Evolutionary conservation across 2,113 vertebrate genomes (phyloP), one percentile per base, ranked within the genome.

Genomic region (Ageneiosus marmoratus): DNA sequence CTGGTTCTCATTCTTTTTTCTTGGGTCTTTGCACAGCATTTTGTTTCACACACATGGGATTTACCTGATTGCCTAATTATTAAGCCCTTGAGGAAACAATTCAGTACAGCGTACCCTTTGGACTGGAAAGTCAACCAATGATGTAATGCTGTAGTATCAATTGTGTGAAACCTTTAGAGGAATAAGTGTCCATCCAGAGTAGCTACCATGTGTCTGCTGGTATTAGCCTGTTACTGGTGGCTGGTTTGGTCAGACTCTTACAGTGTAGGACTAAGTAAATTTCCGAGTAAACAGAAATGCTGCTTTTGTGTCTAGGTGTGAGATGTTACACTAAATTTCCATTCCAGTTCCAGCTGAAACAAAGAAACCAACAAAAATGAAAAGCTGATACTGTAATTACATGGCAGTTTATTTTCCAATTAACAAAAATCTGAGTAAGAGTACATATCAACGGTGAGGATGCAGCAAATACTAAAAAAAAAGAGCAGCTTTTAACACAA

Each of bases 401-500:
- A 82, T 62, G 74, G 62, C 74, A 29, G 46, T 82, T 77, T 77
- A 80, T 63, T 67, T 76, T 58, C 58, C 37, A 62, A 80, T 65
- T 46, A 85, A 78, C 69, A 69, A 24, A 83, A 83, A 58, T 76
- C n/a, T 27, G 20, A 63, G 75, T 32, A 11, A 50, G 37, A 70
- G 34, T 13, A 46, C 13, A 10, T 10, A 41, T 37, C 75, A 46
- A 34, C 48, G 62, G 18, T 69, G n/a, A 58, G 82, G 51, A 79
- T 55, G 63, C 51, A 50, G 37, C 44, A 65, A 83, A 55, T 24
- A 44, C 53, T 4, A 60, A 63, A 77, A 10, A 37, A 77, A 62
- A 76, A 53, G 76, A 77, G 74, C 62, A 78, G 82, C 82, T 77
- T 83, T 77, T 41, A 83, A 83, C 74, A 55, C 55, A 78, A 83